Conservation (phyloP, 2,888 invertebrate species). For the Carterocephalus palaemon region DNA sequence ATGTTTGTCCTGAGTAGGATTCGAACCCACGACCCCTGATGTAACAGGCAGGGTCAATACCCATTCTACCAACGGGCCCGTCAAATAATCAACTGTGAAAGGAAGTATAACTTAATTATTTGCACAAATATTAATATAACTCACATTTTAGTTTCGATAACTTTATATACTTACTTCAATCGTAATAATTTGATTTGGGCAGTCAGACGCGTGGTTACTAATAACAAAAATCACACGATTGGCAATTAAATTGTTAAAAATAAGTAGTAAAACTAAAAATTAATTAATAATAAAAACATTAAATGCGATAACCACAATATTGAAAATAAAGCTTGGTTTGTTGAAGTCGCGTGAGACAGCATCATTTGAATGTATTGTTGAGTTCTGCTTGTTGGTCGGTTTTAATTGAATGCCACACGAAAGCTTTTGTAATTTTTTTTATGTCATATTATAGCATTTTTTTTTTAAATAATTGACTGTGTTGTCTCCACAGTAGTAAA, state of each 20-base stretch:
- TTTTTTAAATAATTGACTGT: conserved; percentile 7
- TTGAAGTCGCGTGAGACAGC: conserved; percentile 55
- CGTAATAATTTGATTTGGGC: conserved; percentile 14
- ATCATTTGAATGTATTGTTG: conserved; percentile 31
- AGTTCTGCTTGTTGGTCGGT: conserved; percentile 14
- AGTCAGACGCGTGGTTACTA: conserved; percentile 13
- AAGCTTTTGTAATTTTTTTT: conserved; percentile 12
- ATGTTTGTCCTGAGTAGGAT: no score
- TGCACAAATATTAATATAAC: no score
- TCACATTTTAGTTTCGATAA: not conserved
- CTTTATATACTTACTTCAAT: conserved; percentile 14
- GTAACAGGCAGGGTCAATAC: no score
- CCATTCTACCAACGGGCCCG: no score
- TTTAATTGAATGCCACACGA: not conserved
- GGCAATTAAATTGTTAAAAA: not conserved
- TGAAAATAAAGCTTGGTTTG: conserved; percentile 37
- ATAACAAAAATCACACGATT: conserved; percentile 5
- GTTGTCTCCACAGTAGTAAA: conserved; percentile 5
- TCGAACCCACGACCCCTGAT: no score
- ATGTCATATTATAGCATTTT: no score
- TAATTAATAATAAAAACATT: not conserved
- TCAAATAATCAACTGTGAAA: no score
- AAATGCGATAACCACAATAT: conserved; percentile 19
- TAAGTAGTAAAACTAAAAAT: conserved; percentile 1
- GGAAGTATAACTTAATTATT: no score